Base-by-base conservation (phyloP, 2,797 vertebrate genomes). In the Rachycentron canadum region DNA sequence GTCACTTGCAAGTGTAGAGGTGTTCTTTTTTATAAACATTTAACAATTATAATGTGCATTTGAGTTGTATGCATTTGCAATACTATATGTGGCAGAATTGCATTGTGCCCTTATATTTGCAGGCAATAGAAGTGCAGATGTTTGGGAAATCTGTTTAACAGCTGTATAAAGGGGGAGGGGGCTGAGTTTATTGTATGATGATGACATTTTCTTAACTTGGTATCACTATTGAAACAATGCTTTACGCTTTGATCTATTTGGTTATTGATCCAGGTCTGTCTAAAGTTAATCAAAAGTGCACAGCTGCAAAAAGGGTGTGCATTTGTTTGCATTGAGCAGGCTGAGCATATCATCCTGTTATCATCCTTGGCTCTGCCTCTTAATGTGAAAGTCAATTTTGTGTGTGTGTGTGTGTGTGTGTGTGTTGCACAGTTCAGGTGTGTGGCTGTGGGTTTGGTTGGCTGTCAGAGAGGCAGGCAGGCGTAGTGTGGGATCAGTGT, bases 401-500 rank as follows among this genome's bases (percentile, higher is more conserved):
- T 65, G 61, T 66, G 17, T 69, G 28, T 56, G 55, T 72, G 23
- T 8, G 28, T 61, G 41, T 53, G 68, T 76, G 65, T 78, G 63
- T 71, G 38, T 58, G 50, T 73, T 0, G 7, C n/a, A 40, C 28
- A 26, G 19, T 49, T 26, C 47, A 55, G 41, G 75, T 72, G 78
- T 58, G 78, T 85, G 81, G 38, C 78, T 66, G 28, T 67, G 73
- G 72, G 78, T 60, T 77, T 84, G 81, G 38, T 14, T 21, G 62
- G 43, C 32, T 73, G 76, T 62, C 61, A 61, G 56, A 26, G 9
- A 69, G 32, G 9, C 41, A 52, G 30, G 45, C 25, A 36, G 58
- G 49, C 4, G 36, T 79, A 67, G 66, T 72, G 83, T 83, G 43
- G 66, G 73, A 81, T 89, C 71, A 19, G 21, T 82, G 80, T 86